phyloP scores from a whole-genome alignment of 2,797 vertebrate species.

The Anisognathus igniventris region DNA sequence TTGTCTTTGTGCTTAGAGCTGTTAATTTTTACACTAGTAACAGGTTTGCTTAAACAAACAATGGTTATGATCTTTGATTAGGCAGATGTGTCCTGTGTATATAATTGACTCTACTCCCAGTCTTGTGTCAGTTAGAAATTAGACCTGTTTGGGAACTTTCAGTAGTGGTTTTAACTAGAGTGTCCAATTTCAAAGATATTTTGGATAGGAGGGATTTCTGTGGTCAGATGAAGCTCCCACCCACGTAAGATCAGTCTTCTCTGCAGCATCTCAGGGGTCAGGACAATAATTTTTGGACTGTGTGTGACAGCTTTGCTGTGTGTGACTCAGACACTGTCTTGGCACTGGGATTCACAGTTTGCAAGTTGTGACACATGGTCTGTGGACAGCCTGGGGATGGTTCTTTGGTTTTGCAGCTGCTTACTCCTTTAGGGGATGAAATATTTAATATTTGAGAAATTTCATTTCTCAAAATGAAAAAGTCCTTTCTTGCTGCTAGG shows the following conservation, averaged over 20 bases:
- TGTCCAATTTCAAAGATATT: not conserved
- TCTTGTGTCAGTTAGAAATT: not conserved
- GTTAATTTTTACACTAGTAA: not conserved
- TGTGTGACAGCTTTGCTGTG: not conserved
- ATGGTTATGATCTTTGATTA: not conserved
- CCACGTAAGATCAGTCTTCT: not conserved
- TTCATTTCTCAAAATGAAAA: not conserved
- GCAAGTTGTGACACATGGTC: not conserved
- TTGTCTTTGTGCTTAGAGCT: not conserved
- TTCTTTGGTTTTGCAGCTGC: not conserved
- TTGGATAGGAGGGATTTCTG: not conserved
- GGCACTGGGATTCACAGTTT: not conserved
- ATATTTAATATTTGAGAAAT: not conserved
- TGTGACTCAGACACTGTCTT: not conserved
- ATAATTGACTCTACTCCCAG: not conserved
- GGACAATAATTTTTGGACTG: not conserved
- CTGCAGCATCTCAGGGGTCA: not conserved
- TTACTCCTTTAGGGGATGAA: not conserved
- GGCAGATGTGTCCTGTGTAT: not conserved
- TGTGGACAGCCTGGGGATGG: not conserved
- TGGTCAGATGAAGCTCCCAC: not conserved
- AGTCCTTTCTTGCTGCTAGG: not conserved
- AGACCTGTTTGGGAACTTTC: not conserved
- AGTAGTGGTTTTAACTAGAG: not conserved
- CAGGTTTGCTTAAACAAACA: not conserved